phyloP scores from a whole-genome alignment of 2,888 invertebrate species.

The Parnassius orleans region DNA sequence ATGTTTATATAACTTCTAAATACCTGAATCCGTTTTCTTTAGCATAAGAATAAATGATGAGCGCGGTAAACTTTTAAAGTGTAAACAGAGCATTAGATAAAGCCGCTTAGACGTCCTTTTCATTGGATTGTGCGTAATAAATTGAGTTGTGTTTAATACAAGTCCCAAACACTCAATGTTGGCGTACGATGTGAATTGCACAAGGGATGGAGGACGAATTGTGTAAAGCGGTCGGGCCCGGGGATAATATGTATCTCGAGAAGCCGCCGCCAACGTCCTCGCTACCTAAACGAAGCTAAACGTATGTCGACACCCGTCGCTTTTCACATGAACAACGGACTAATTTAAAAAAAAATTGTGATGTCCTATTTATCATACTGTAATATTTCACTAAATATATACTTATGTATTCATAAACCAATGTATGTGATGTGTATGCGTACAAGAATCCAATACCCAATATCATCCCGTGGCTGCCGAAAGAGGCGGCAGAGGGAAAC shows the following conservation, averaged over 20 bases:
- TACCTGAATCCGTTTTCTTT: slow-evolving; percentile 9
- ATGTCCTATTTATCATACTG: no score
- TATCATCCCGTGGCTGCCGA: no score
- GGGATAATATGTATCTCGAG: slow-evolving; percentile 1
- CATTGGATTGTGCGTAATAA: slow-evolving; percentile 9
- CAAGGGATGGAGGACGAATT: slow-evolving; percentile 6
- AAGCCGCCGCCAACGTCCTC: slow-evolving; percentile 22
- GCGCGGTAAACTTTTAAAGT: slow-evolving; percentile 18
- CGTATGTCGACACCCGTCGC: slow-evolving; percentile 52
- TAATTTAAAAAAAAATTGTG: no score
- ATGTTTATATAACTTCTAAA: slow-evolving; percentile 15
- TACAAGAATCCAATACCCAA: no score
- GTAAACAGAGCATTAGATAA: slow-evolving; percentile 10
- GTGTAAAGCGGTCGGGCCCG: slow-evolving; percentile 10
- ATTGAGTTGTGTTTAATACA: slow-evolving; percentile 10
- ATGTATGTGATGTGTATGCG: no score
- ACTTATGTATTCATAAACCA: no score
- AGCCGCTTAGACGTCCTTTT: slow-evolving; percentile 9
- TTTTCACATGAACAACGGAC: slow-evolving; percentile 27
- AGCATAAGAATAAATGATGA: slow-evolving; percentile 13
- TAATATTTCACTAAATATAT: no score
- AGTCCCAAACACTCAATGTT: slow-evolving; percentile 13
- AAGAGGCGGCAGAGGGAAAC: no score
- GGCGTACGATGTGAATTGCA: slow-evolving; percentile 11
- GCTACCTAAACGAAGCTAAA: slow-evolving; percentile 55